Evolutionary conservation across 2,888 invertebrate species (phyloP), one percentile per base, ranked within the genome.

Genomic region (Eilema caniola): DNA sequence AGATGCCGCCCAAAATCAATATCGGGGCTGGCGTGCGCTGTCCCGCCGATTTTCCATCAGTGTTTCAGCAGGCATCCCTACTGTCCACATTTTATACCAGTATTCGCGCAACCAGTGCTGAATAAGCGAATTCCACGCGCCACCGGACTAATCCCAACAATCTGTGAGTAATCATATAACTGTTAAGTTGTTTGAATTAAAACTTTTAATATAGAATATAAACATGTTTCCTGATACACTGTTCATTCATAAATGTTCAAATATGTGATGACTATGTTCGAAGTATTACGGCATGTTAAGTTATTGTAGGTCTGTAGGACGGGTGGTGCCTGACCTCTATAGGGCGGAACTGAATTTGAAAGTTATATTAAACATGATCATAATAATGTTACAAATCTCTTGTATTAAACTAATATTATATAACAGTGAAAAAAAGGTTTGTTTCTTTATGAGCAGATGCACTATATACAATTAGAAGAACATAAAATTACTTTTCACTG

Each of bases 1-100:
- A 73, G 91, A 90, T 89, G 86, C 94, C 94, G 93, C 94, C 94
- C 94, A 92, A 92, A 94, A 95, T 95, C 94, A 93, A 95, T 95
- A 95, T 78, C 81, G 69, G 59, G 73, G 79, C 71, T 83, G 89
- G 88, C 90, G 90, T 92, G 93, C 94, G 94, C 94, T 83, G 91
- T 89, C 88, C 88, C 87, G 86, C 85, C 85, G 86, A 86, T 89
- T 89, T 89, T 83, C 88, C 88, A 84, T 91, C 91, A 94, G 94
- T 94, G 85, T 91, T 90, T 87, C 89, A 86, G 88, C 80, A 90
- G 91, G 88, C 90, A 90, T 86, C 90, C 90, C 85, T 85, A 88
- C 88, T 86, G 88, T 89, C 89, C 90, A 90, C 80, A 88, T 90
- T 89, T 83, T 87, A 86, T 84, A 86, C 79, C 83, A 89, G 87